A percentile compares a stretch with the other conserved stretches of the same genome.
Evolutionary conservation across 2,888 invertebrate species (phyloP).

Genomic region (Ophraella communa): DNA sequence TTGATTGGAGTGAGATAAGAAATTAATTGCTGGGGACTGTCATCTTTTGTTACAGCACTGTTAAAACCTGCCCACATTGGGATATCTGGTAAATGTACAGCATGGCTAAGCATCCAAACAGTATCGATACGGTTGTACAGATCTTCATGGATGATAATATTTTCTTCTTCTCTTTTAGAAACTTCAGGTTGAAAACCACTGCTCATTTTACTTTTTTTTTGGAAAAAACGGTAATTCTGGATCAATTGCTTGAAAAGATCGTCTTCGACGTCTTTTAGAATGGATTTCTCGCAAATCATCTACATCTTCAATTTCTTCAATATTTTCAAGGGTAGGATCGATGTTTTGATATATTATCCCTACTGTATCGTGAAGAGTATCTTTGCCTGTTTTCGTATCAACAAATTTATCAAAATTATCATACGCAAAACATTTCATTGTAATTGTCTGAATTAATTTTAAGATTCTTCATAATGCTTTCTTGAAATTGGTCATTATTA

Average conservation of each 20-base stretch:
- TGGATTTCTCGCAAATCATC: background rate
- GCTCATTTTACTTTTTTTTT: background rate
- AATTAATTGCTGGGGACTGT: background rate
- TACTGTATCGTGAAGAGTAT: conserved; percentile 39
- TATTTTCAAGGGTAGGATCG: background rate
- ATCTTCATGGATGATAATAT: background rate
- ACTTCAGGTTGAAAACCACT: conserved; percentile 2
- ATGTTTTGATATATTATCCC: conserved; percentile 1
- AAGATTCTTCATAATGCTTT: too few species aligned
- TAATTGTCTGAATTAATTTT: too few species aligned
- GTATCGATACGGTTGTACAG: background rate
- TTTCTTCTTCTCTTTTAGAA: background rate
- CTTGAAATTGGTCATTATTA: too few species aligned
- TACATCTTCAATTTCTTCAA: background rate
- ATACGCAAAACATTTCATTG: conserved; percentile 33
- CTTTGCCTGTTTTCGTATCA: conserved; percentile 41
- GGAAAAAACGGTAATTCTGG: background rate
- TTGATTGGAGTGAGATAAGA: conserved; percentile 14
- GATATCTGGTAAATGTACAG: background rate
- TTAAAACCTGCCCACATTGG: conserved; percentile 7
- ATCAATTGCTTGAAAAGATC: background rate
- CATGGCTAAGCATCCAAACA: conserved; percentile 13
- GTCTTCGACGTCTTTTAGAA: background rate
- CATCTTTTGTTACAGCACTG: background rate
- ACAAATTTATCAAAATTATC: conserved; percentile 47